phyloP scores from a whole-genome alignment of 2,113 vertebrate genomes.

The Falcunculus frontatus region DNA sequence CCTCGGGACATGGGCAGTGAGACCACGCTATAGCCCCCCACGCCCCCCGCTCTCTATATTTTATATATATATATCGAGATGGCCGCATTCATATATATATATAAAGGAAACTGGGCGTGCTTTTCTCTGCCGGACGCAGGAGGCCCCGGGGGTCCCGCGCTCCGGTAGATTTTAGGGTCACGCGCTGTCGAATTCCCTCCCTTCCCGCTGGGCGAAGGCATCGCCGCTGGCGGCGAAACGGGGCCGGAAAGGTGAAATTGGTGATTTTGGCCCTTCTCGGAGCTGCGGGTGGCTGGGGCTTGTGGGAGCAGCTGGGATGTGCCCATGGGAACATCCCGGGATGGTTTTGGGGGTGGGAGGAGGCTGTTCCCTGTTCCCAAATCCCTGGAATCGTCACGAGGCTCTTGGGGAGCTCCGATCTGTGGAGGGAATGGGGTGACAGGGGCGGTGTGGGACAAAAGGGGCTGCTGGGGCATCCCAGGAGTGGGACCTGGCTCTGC shows the following conservation, averaged over 20 bases:
- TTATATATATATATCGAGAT: not conserved
- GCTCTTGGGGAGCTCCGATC: not conserved
- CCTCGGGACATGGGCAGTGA: conserved; percentile 81
- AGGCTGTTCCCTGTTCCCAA: rapidly evolving
- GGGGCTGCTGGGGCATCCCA: not conserved
- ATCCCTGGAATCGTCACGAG: rapidly evolving
- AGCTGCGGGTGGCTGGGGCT: not conserved
- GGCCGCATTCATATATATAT: not conserved
- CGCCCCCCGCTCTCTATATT: too few species aligned
- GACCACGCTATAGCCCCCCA: conserved; percentile 80
- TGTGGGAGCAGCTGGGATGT: not conserved
- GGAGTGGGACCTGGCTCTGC: not conserved
- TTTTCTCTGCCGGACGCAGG: not conserved
- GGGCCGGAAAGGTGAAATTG: not conserved
- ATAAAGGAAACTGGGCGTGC: not conserved
- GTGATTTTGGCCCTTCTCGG: not conserved
- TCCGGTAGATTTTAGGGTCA: not conserved
- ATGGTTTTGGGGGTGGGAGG: not conserved
- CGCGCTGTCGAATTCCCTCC: not conserved
- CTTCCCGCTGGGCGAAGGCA: not conserved
- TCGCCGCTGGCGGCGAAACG: not conserved
- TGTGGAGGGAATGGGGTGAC: rapidly evolving
- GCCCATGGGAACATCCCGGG: not conserved
- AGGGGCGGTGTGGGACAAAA: too few species aligned
- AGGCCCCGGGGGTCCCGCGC: not conserved